phyloP scores from a whole-genome alignment of 2,113 vertebrate species.

The Lonchura striata region DNA sequence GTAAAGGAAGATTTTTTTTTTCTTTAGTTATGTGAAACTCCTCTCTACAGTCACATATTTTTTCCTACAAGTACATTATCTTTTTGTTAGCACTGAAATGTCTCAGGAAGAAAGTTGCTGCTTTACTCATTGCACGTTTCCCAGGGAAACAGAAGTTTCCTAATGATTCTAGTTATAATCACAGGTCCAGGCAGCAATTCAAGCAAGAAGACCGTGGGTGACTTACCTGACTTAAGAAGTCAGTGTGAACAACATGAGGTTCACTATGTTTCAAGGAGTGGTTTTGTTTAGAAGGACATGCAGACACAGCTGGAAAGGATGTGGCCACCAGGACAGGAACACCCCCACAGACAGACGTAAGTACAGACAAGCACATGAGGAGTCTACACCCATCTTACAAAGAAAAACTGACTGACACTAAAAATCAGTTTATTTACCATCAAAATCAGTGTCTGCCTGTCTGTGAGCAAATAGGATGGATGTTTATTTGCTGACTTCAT shows the following conservation, averaged over 20 bases:
- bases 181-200: neutral
- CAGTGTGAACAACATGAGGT: neutral
- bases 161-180: neutral
- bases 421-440: neutral
- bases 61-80: neutral
- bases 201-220: neutral
- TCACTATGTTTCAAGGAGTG: neutral
- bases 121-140: neutral
- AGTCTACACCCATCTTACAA: neutral
- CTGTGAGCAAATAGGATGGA: neutral
- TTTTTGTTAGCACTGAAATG: neutral
- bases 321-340: neutral
- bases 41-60: neutral
- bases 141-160: neutral
- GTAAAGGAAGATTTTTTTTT: neutral
- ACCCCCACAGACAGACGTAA: neutral
- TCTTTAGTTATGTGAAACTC: neutral
- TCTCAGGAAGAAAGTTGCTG: neutral
- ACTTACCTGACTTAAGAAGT: conserved; percentile 1
- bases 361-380: neutral
- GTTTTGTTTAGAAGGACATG: neutral
- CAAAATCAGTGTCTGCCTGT: neutral
- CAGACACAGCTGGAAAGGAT: neutral
- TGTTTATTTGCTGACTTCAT: neutral
- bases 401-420: neutral